A percentile compares a stretch with the other conserved stretches of the same genome.
These are phyloP conservation scores for Taenioides sp. DNA, from an alignment of 2,797 vertebrate genomes.

Conservation along the genomic window DNA sequence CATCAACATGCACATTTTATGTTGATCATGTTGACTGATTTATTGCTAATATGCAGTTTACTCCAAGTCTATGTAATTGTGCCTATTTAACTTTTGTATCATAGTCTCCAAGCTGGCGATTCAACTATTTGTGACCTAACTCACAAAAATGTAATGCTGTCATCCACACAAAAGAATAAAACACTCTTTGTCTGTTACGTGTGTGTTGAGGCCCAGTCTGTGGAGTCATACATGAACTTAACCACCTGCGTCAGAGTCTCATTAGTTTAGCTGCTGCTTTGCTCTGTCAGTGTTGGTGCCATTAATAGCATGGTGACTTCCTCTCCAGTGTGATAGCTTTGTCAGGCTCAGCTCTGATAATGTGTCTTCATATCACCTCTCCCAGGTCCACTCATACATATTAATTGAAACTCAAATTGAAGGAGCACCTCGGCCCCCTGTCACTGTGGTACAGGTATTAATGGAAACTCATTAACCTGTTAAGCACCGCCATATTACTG, in stretches of 20 bases:
- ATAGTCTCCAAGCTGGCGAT: too few species aligned
- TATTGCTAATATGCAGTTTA: too few species aligned
- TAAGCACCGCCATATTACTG: conserved; percentile 52
- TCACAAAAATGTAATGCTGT: too few species aligned
- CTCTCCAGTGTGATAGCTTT: conserved; percentile 58
- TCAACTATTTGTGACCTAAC: too few species aligned
- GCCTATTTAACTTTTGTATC: too few species aligned
- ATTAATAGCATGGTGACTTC: conserved; percentile 51
- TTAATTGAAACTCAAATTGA: conserved; percentile 67
- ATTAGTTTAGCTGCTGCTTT: conserved; percentile 13
- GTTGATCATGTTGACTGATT: too few species aligned
- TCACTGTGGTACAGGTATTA: conserved; percentile 61
- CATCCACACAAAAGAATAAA: too few species aligned
- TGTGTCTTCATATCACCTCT: conserved; percentile 54
- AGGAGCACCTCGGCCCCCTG: conserved; percentile 41
- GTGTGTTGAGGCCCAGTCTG: not conserved
- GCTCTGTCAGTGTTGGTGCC: conserved; percentile 21
- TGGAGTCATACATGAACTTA: not conserved
- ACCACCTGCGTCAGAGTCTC: not conserved
- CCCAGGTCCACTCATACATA: conserved; percentile 64
- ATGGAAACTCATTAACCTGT: conserved; percentile 70
- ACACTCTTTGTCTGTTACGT: not conserved
- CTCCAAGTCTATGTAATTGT: too few species aligned
- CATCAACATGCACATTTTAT: too few species aligned
- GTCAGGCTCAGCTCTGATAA: conserved; percentile 59